These are phyloP conservation scores for Ceratotherium simum DNA, from an alignment of 2,113 vertebrate genomes.

Conservation along the genomic window DNA sequence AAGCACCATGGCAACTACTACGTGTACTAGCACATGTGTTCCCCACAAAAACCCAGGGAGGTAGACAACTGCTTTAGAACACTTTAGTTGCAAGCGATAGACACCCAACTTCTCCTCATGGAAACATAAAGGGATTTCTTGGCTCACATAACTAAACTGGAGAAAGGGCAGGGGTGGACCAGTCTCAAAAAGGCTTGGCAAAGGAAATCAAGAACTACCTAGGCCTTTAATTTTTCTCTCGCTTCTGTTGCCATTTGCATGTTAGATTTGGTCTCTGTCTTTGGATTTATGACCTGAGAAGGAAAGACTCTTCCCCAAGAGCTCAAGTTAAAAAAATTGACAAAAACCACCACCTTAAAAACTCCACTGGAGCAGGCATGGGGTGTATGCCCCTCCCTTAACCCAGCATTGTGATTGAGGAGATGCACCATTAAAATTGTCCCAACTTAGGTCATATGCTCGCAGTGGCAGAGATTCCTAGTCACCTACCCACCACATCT, in stretches of 20 bases:
- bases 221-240: neutral
- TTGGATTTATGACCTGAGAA: slow-evolving; percentile 33
- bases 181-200: slow-evolving; percentile 32
- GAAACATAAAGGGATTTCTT: slow-evolving; percentile 52
- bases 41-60: neutral
- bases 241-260: neutral
- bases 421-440: neutral
- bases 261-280: slow-evolving; percentile 18
- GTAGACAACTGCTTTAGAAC: neutral
- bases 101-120: neutral
- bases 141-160: neutral
- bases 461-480: neutral
- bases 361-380: neutral
- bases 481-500: neutral
- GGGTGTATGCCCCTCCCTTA: neutral
- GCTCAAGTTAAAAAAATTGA: neutral
- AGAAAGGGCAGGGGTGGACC: neutral
- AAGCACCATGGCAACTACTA: neutral
- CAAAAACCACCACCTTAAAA: neutral
- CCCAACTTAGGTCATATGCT: neutral
- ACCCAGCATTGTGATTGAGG: neutral
- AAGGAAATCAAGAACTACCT: neutral
- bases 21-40: neutral
- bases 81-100: neutral
- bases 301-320: neutral